These are phyloP conservation scores for Resseliella maxima DNA, from an alignment of 2,888 invertebrate species.

Conservation along the genomic window DNA sequence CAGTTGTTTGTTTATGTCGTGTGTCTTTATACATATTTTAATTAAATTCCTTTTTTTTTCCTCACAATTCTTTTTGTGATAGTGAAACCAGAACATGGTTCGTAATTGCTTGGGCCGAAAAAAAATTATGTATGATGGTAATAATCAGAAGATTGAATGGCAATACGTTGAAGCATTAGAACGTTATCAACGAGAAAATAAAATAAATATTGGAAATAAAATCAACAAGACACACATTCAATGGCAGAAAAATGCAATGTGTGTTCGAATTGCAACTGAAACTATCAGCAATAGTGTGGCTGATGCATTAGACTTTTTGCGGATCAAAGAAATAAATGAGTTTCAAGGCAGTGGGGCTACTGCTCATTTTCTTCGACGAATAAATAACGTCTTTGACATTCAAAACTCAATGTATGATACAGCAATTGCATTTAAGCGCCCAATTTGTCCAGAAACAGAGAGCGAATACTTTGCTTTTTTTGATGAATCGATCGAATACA, in stretches of 20 bases:
- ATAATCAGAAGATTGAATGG: neutral
- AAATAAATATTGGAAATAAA: slow-evolving; percentile 23
- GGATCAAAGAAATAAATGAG: neutral
- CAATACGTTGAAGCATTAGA: neutral
- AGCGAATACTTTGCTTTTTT: neutral
- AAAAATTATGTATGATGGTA: neutral
- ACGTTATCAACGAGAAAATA: neutral
- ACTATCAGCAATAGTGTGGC: slow-evolving; percentile 31
- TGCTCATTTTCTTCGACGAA: neutral
- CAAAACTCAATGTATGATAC: neutral
- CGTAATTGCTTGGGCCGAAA: neutral
- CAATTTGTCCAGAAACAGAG: neutral
- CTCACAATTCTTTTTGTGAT: no score
- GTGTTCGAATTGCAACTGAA: neutral
- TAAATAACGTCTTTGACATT: slow-evolving; percentile 1
- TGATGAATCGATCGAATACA: neutral
- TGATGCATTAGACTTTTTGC: neutral
- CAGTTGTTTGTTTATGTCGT: no score
- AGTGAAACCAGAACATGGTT: no score
- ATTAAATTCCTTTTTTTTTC: no score
- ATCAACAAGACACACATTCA: neutral
- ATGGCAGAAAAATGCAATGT: slow-evolving; percentile 27
- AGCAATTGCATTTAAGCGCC: neutral
- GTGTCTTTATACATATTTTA: no score
- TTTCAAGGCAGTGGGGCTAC: neutral